Evolutionary conservation across 2,888 invertebrate genomes (phyloP), one percentile per base, ranked within the genome.

Genomic region (Folsomia candida): DNA sequence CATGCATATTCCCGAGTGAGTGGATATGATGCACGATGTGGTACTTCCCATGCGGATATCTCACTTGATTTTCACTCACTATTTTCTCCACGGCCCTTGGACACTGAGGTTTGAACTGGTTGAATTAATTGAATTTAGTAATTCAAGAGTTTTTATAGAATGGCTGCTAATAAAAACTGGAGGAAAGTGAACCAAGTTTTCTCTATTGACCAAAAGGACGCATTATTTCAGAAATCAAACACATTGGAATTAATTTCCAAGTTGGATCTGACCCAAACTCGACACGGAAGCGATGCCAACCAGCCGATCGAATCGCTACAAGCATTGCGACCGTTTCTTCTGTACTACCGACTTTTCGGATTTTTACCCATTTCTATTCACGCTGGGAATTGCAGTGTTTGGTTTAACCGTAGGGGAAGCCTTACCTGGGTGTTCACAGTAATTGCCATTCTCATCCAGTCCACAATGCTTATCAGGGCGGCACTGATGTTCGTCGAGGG

Each of bases 301-400:
- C 14, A 62, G 22, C 59, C 59, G 4, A 26, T 58, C 2, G 69
- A 69, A 47, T 64, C 51, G 2, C 20, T 69, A 18, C 64, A 59
- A 26, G 63, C 69, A 18, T 54, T 69, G 18, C 63, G 67, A 64
- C 72, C 74, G 2, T 74, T 74, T 27, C 60, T 74, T 1, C 20
- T 27, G 24, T 37, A 68, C 18, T 69, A 67, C 22, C 58, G 71
- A 22, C 18, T 67, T 2, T 28, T 76, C 2, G 76, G 76, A 14
- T 29, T 76, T 29, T 63, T 67, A 24, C 69, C 76, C 9, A 37
- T 76, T 0, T 51, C 61, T 22, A 67, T 68, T 37, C 67, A 54
- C 20, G n/a, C 24, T 28, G 68, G 51, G 20, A 11, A 37, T 51
- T 47, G 47, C 28, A 27, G 54, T 20, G 22, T 27, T 22, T 28